Percentiles rank a stretch among this genome's conserved stretches.
Evolutionary conservation across 2,888 invertebrate genomes (phyloP).

Genomic region (Pseudoips prasinana): DNA sequence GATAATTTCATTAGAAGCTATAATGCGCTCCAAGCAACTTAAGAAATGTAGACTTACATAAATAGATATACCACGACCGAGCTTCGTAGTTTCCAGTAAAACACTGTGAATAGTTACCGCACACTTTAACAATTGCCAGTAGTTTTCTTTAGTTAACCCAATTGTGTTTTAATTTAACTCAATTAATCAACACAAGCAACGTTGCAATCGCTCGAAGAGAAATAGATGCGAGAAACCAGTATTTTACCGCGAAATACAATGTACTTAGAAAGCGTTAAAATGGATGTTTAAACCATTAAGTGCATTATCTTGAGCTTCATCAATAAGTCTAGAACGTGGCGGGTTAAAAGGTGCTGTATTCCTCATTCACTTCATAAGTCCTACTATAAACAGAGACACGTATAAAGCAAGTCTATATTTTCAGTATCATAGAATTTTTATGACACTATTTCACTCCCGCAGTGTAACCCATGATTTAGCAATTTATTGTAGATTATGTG

Average conservation of each 20-base stretch:
- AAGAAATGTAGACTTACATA: constrained; percentile 13
- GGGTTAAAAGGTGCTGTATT: constrained; percentile 40
- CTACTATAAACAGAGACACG: no score
- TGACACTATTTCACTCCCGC: no score
- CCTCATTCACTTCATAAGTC: constrained; percentile 13
- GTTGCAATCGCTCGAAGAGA: constrained; percentile 21
- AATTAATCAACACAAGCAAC: constrained; percentile 35
- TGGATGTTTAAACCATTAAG: constrained; percentile 34
- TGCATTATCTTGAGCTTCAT: constrained; percentile 35
- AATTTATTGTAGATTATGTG: no score
- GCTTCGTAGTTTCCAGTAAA: no score
- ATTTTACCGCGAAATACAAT: no score
- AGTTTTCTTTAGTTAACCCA: constrained; percentile 33
- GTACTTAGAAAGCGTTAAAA: constrained; percentile 1
- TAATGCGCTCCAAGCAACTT: constrained; percentile 30
- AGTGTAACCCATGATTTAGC: no score
- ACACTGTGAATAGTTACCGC: constrained; percentile 6
- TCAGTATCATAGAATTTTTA: no score
- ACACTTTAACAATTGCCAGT: constrained; percentile 28
- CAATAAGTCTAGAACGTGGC: constrained; percentile 43
- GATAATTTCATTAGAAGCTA: constrained; percentile 60
- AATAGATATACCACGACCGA: no score
- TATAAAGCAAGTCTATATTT: no score
- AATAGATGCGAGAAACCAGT: constrained; percentile 9
- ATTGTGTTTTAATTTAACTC: constrained; percentile 34